Conservation (phyloP, 2,797 vertebrate genomes). For the Phalanger gymnotis region DNA sequence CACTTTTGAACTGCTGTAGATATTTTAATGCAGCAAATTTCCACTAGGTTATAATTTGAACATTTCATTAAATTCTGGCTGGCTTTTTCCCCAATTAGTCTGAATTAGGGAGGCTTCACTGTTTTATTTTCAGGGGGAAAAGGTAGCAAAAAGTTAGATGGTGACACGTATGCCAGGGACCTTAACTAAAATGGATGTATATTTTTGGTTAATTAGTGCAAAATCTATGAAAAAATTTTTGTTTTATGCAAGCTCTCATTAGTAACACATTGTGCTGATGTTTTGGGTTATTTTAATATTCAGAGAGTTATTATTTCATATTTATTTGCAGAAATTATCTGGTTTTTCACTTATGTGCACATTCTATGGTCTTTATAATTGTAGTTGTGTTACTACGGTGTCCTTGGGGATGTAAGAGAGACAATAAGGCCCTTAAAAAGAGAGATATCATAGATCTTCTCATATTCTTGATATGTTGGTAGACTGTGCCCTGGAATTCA, state of each 20-base stretch:
- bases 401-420: not conserved
- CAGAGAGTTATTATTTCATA: not conserved
- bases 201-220: not conserved
- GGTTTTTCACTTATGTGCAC: not conserved
- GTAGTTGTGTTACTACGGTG: not conserved
- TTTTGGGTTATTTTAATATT: not conserved
- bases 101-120: not conserved
- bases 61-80: not conserved
- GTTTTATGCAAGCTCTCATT: not conserved
- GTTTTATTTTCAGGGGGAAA: constrained; percentile 7
- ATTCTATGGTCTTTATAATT: not conserved
- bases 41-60: not conserved
- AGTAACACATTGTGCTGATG: not conserved
- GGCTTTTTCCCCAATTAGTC: not conserved
- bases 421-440: not conserved
- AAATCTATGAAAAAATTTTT: not conserved
- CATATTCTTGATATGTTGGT: not conserved
- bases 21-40: not conserved
- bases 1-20: not conserved
- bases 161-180: rapidly evolving
- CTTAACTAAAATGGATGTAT: not conserved
- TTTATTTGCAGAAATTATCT: constrained; percentile 17
- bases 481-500: not conserved
- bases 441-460: not conserved
- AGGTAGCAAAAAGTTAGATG: not conserved